Evolutionary conservation across 2,888 invertebrate species (phyloP), one percentile per base, ranked within the genome.

Genomic region (Himalopsyche kuldschensis): DNA sequence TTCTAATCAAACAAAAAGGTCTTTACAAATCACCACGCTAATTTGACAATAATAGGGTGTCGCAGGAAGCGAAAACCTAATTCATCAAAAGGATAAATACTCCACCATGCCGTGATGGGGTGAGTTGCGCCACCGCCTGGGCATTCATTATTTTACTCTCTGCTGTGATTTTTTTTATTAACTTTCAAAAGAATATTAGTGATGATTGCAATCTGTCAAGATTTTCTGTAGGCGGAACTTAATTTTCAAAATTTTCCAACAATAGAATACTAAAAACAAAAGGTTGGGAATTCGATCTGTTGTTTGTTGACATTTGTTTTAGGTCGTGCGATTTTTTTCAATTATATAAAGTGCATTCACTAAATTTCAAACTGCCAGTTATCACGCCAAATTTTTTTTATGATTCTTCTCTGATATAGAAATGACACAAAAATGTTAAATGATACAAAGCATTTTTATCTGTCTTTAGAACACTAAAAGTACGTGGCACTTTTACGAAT

Each of bases 21-120:
- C 55, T 55, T 55, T 55, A 55, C 55, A 55, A 75, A 30, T 75
- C 76, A 30, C 35, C n/a, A 32, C 76, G 35, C 78, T 63, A 79
- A 79, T 79, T 78, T 31, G 48, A 17, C 55, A 81, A 81, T 81
- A 81, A 81, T 81, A 75, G 81, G 41, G 77, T 81, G 82, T 82
- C 82, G 20, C 82, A 63, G 24, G 47, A 31, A 32, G 30, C 27
- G 35, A 35, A 46, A 78, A 35, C 77, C 75, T 79, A 79, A 82
- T 82, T 82, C 82, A 82, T 82, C 82, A 82, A 35, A 31, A 46
- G 41, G 41, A 76, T 75, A 55, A 55, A 55, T 20, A 24, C 20
- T 55, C 55, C 24, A 20, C 55, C 55, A 20, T 55, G 55, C 24
- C 55, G 55, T 24, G 55, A 55, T 55, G 10, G 55, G 55, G 55